Evolutionary conservation across 2,797 vertebrate genomes (phyloP).

Genomic region (Yasuhikotakia modesta): DNA sequence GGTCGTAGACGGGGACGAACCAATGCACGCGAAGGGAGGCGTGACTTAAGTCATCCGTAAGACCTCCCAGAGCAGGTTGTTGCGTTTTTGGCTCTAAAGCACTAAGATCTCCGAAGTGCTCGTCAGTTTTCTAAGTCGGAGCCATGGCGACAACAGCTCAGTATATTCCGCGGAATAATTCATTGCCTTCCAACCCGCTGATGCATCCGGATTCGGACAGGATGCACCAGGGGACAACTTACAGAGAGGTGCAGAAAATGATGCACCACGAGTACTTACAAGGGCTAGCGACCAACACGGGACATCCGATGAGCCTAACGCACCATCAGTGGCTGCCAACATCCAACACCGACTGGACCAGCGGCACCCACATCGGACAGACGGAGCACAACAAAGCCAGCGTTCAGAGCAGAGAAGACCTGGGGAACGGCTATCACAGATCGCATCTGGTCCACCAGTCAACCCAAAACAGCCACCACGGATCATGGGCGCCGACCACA

Average conservation of each 20-base stretch:
- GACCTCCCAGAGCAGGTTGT: constrained; percentile 83
- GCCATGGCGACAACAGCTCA: constrained; percentile 97
- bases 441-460: constrained; percentile 93
- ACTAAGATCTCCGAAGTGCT: constrained; percentile 80
- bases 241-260: constrained; percentile 98
- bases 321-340: constrained; percentile 96
- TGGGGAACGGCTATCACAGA: constrained; percentile 86
- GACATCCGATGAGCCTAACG: constrained; percentile 92
- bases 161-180: constrained; percentile 92
- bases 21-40: constrained; percentile 83
- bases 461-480: constrained; percentile 82
- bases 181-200: constrained; percentile 88
- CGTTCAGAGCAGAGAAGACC: constrained; percentile 84
- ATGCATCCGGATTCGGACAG: constrained; percentile 95
- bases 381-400: constrained; percentile 82
- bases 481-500: constrained; percentile 87
- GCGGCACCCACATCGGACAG: constrained; percentile 83
- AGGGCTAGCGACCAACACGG: constrained; percentile 91
- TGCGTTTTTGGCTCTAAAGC: constrained; percentile 90
- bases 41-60: constrained; percentile 77
- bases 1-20: constrained; percentile 77
- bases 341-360: constrained; percentile 90
- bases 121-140: constrained; percentile 86
- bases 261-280: constrained; percentile 98
- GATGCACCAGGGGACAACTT: constrained; percentile 94